These are phyloP conservation scores for Drosophila birchii DNA, from an alignment of 2,888 invertebrate species.

Conservation along the genomic window DNA sequence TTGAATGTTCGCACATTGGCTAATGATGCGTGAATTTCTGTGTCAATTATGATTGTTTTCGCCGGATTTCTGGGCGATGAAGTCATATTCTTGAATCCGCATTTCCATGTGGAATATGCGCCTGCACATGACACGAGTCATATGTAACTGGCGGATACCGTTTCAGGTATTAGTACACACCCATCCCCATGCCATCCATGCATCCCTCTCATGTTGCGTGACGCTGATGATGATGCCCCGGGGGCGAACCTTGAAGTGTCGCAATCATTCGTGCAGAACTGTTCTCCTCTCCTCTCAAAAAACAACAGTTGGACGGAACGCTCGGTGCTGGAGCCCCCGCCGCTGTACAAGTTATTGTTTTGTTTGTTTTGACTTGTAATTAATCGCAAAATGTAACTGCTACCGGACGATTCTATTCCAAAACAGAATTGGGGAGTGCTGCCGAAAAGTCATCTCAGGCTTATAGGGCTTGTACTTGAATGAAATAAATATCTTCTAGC, in stretches of 20 bases:
- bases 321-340: constrained; percentile 12
- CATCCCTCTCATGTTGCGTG: constrained; percentile 59
- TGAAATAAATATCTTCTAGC: neutral
- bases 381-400: constrained; percentile 18
- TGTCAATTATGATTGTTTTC: constrained; percentile 46
- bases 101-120: constrained; percentile 53
- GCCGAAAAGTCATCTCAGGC: constrained; percentile 1
- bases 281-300: constrained; percentile 41
- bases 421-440: constrained; percentile 6
- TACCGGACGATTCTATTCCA: neutral
- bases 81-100: constrained; percentile 55
- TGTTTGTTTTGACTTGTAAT: constrained; percentile 41
- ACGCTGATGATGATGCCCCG: constrained; percentile 44
- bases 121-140: constrained; percentile 66
- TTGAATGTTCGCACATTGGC: constrained; percentile 45
- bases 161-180: constrained; percentile 34
- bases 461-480: neutral
- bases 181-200: constrained; percentile 11
- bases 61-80: constrained; percentile 54
- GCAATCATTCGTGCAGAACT: constrained; percentile 74
- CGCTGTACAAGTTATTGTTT: constrained; percentile 14
- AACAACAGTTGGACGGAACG: constrained; percentile 57
- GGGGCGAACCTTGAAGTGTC: constrained; percentile 62
- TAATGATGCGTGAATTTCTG: constrained; percentile 72
- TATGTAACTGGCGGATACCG: constrained; percentile 51